Evolutionary conservation across 2,797 vertebrate genomes (phyloP).

Genomic region (Florisuga fusca): DNA sequence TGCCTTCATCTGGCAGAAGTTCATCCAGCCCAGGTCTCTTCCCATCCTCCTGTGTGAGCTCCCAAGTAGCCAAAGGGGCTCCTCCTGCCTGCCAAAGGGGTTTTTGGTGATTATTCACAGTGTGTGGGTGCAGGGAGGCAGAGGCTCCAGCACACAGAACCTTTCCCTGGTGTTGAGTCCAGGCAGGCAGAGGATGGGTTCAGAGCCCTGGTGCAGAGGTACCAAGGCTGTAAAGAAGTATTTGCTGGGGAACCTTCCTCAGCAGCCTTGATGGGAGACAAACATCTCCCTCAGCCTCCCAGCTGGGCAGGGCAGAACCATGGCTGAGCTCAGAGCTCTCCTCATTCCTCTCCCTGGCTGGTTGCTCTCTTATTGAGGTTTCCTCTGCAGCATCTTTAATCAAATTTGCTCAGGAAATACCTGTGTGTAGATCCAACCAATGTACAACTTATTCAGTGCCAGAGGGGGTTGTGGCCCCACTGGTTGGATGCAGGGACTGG

Average conservation of each 20-base stretch:
- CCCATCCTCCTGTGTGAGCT: not conserved
- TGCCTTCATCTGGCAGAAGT: not conserved
- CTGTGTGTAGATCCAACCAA: not conserved
- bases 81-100: not conserved
- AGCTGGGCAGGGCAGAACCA: not conserved
- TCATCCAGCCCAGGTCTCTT: not conserved
- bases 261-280: not conserved
- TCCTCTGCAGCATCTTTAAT: not conserved
- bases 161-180: not conserved
- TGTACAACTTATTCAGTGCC: not conserved
- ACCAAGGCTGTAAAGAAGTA: not conserved
- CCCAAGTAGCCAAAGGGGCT: not conserved
- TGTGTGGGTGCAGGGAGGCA: not conserved
- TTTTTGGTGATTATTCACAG: not conserved
- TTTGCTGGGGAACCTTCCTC: not conserved
- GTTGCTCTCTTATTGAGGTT: not conserved
- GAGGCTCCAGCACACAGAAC: not conserved
- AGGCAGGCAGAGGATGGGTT: not conserved
- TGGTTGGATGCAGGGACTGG: not conserved
- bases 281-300: not conserved
- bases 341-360: not conserved
- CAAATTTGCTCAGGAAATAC: not conserved
- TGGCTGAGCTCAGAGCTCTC: not conserved
- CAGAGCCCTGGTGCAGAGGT: not conserved
- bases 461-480: rapidly evolving